A percentile compares a stretch with the other conserved stretches of the same genome.
Conservation (phyloP, 1,140 invertebrate genomes). For the Augochlora pura region DNA sequence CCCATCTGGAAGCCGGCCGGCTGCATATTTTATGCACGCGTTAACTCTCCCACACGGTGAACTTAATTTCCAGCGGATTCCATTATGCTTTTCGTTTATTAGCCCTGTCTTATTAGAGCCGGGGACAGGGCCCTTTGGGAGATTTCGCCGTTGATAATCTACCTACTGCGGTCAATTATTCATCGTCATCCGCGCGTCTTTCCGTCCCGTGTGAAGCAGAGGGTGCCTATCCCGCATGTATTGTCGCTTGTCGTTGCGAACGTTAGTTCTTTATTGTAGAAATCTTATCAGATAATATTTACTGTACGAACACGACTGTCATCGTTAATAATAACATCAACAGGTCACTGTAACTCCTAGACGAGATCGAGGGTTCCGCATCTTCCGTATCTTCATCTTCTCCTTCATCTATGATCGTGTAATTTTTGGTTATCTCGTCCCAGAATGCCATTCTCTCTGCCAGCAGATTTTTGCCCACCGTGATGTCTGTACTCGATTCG, state of each 20-base stretch:
- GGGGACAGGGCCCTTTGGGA: slow-evolving; percentile 10
- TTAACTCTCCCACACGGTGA: slow-evolving; percentile 65
- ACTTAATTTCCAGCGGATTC: slow-evolving; percentile 71
- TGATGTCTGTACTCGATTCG: slow-evolving; percentile 54
- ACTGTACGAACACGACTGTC: no score
- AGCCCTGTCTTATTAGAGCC: slow-evolving; percentile 45
- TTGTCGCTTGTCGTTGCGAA: no score
- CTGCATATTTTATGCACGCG: slow-evolving; percentile 70
- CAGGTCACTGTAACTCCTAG: no score
- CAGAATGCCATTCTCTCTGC: slow-evolving; percentile 70
- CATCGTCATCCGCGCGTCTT: background rate
- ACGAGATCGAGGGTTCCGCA: no score
- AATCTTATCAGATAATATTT: no score
- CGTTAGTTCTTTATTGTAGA: no score
- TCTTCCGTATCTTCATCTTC: no score
- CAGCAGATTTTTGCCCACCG: slow-evolving; percentile 63
- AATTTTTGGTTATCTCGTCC: slow-evolving; percentile 40
- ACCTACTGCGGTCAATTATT: background rate
- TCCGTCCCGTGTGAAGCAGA: background rate
- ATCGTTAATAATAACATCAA: no score
- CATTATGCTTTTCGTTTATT: slow-evolving; percentile 66
- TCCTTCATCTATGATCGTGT: no score
- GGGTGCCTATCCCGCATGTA: no score
- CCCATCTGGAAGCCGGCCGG: slow-evolving; percentile 22
- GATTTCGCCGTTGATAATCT: slow-evolving; percentile 28